These are phyloP conservation scores for Fulmarus glacialis DNA, from an alignment of 2,113 vertebrate genomes.

Conservation along the genomic window DNA sequence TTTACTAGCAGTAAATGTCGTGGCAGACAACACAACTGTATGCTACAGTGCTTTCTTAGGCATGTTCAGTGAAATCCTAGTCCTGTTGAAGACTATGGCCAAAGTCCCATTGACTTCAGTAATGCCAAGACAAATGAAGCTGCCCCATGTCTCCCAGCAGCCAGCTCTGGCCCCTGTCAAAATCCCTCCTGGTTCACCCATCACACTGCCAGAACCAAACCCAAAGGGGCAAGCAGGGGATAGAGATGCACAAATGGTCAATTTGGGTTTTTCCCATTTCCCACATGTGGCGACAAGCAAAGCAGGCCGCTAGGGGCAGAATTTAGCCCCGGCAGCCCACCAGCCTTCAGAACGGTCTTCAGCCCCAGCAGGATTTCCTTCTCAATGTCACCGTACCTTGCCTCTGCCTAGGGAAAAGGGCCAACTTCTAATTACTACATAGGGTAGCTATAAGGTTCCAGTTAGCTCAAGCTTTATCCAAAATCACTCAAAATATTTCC, in stretches of 20 bases:
- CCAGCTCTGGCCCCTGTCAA: not conserved
- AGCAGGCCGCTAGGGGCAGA: not conserved
- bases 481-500: not conserved
- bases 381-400: not conserved
- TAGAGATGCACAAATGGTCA: not conserved
- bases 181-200: not conserved
- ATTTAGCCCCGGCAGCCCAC: not conserved
- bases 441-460: not conserved
- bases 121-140: not conserved
- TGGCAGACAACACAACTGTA: not conserved
- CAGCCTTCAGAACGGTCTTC: not conserved
- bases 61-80: not conserved
- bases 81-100: not conserved
- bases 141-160: not conserved
- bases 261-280: not conserved
- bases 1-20: not conserved
- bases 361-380: not conserved
- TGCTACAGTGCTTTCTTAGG: not conserved
- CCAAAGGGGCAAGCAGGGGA: not conserved
- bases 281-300: not conserved
- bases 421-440: not conserved
- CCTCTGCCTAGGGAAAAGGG: not conserved
- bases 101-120: constrained; percentile 49
- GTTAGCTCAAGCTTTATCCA: not conserved
- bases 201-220: not conserved